phyloP scores from a whole-genome alignment of 2,113 vertebrate genomes.

The Myiopsitta monachus region DNA sequence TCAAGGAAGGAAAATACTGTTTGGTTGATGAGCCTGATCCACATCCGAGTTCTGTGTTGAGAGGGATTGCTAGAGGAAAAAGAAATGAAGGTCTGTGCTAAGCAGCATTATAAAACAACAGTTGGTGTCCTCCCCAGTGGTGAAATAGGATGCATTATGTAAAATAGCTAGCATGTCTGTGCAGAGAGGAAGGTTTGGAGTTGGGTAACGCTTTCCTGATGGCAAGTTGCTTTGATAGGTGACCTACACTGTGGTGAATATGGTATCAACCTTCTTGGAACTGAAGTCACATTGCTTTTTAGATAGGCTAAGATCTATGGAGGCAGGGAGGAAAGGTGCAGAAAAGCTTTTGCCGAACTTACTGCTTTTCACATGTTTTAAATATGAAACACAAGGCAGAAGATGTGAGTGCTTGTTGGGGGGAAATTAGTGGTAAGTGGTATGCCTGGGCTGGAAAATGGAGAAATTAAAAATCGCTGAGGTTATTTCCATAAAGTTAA shows the following conservation, averaged over 20 bases:
- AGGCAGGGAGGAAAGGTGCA: not conserved
- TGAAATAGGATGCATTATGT: rapidly evolving
- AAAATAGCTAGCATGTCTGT: too few species aligned
- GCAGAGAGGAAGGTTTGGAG: not conserved
- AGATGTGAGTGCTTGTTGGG: not conserved
- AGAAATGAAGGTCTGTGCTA: too few species aligned
- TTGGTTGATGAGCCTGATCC: not conserved
- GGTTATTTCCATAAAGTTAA: not conserved
- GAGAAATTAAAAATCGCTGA: not conserved
- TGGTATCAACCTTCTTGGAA: not conserved
- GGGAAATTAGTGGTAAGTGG: not conserved
- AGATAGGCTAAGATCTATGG: not conserved
- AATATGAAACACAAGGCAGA: not conserved
- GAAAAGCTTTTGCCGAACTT: not conserved
- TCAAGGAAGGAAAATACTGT: not conserved
- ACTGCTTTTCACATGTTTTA: not conserved
- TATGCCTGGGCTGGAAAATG: not conserved
- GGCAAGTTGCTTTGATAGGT: not conserved
- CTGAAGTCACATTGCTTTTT: not conserved
- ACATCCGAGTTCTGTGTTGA: rapidly evolving
- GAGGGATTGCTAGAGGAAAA: not conserved
- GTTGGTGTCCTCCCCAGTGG: too few species aligned
- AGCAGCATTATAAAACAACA: rapidly evolving
- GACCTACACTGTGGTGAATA: rapidly evolving
- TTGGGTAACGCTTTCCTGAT: not conserved